Evolutionary conservation across 2,113 vertebrate genomes (phyloP).

Genomic region (Nematolebias whitei): DNA sequence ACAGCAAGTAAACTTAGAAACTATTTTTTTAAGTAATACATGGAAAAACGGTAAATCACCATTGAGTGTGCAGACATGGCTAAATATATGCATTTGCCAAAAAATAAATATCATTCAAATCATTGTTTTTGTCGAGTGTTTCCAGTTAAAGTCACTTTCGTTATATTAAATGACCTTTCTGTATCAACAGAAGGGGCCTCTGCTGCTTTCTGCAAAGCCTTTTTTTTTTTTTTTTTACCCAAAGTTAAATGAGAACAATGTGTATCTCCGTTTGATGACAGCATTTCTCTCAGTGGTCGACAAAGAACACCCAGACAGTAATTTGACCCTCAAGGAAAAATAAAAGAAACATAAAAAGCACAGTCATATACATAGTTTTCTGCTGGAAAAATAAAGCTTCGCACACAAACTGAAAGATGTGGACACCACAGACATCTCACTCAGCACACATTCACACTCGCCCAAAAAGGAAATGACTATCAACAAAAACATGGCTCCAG

Average conservation of each 20-base stretch:
- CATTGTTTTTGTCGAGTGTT: conserved; percentile 33
- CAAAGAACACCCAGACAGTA: conserved; percentile 46
- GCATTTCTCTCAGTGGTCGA: conserved; percentile 9
- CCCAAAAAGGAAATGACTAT: conserved; percentile 32
- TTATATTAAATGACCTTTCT: conserved; percentile 47
- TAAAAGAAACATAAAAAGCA: conserved; percentile 8
- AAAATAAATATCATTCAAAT: neutral
- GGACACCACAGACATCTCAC: neutral
- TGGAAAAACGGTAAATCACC: neutral
- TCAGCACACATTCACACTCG: conserved; percentile 13
- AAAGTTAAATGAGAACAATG: conserved; percentile 70
- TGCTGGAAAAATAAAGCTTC: conserved; percentile 5
- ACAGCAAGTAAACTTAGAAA: conserved; percentile 21
- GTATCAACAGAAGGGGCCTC: conserved; percentile 46
- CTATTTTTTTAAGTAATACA: conserved; percentile 1
- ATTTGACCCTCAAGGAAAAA: conserved; percentile 24
- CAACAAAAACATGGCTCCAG: conserved; percentile 5
- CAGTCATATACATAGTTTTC: conserved; percentile 25
- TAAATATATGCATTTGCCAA: neutral
- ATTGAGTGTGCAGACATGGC: neutral
- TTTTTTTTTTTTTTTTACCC: conserved; percentile 48
- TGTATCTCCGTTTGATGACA: conserved; percentile 64
- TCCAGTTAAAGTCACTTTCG: conserved; percentile 53
- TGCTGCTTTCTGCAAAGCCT: conserved; percentile 54
- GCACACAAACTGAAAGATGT: conserved; percentile 11